Percentiles rank a stretch among this genome's conserved stretches.
These are phyloP conservation scores for Cheirogaleus medius DNA, from an alignment of 2,113 vertebrate genomes.

Conservation along the genomic window DNA sequence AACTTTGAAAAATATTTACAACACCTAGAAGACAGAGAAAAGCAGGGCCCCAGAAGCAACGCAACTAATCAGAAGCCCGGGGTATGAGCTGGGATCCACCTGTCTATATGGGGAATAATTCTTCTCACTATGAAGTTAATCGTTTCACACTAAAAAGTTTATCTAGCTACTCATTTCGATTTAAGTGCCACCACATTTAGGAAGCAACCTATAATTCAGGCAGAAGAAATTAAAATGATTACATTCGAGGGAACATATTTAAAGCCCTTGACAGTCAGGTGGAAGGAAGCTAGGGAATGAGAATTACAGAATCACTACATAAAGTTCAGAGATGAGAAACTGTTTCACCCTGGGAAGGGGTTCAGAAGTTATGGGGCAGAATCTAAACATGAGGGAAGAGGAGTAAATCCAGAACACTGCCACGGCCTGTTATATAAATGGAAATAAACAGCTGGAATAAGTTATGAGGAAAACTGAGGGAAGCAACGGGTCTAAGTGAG, in stretches of 20 bases:
- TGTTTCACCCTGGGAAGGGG: not conserved
- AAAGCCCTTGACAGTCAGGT: not conserved
- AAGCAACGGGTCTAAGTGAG: not conserved
- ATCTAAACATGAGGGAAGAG: not conserved
- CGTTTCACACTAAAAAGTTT: not conserved
- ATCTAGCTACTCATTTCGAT: not conserved
- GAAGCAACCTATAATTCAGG: not conserved
- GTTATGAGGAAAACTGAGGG: not conserved
- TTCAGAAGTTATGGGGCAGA: constrained; percentile 25
- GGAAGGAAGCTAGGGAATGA: not conserved
- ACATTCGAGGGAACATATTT: not conserved
- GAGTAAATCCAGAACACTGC: constrained; percentile 15
- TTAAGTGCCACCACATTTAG: not conserved
- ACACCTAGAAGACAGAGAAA: not conserved
- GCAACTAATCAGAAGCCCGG: not conserved
- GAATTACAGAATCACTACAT: not conserved
- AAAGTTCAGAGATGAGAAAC: not conserved
- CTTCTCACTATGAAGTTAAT: not conserved
- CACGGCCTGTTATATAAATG: not conserved
- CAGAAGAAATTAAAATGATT: constrained; percentile 13
- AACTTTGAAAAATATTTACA: constrained; percentile 28
- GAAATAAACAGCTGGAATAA: constrained; percentile 1
- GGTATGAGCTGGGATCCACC: not conserved
- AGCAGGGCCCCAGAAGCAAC: not conserved
- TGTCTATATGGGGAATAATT: not conserved